These are phyloP conservation scores for Pleuronectes platessa DNA, from an alignment of 2,113 vertebrate species.

Conservation along the genomic window DNA sequence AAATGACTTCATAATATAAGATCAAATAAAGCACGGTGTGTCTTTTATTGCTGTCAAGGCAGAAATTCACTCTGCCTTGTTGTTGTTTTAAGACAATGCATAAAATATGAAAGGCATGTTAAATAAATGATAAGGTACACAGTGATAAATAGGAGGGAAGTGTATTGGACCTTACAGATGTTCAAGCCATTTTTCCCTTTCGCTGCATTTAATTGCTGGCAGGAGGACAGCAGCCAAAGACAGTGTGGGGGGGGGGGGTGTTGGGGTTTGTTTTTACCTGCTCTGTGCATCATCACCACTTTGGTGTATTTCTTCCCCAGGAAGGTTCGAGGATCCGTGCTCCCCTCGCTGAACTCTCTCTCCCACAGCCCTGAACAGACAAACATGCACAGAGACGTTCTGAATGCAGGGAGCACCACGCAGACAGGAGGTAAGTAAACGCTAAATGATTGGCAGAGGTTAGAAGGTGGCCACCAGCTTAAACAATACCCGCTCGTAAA, in stretches of 20 bases:
- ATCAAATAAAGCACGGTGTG: slow-evolving; percentile 8
- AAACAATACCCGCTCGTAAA: slow-evolving; percentile 30
- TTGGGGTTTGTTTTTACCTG: slow-evolving; percentile 56
- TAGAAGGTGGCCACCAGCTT: not conserved
- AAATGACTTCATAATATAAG: slow-evolving; percentile 10
- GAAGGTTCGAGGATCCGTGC: slow-evolving; percentile 65
- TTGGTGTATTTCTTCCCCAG: slow-evolving; percentile 77
- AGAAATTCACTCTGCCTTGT: slow-evolving; percentile 25
- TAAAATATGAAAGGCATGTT: slow-evolving; percentile 59
- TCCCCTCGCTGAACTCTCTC: slow-evolving; percentile 64
- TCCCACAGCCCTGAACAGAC: slow-evolving; percentile 72
- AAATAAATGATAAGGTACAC: slow-evolving; percentile 66
- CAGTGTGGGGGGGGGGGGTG: not conserved
- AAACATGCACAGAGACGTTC: slow-evolving; percentile 2
- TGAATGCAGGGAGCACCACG: not conserved
- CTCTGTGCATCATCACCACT: slow-evolving; percentile 77
- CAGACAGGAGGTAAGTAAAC: not conserved
- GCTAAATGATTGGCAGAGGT: slow-evolving; percentile 14
- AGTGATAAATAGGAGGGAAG: slow-evolving; percentile 49
- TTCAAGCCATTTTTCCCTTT: slow-evolving; percentile 38
- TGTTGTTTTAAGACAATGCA: slow-evolving; percentile 53
- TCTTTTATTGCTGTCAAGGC: slow-evolving; percentile 21
- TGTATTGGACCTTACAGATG: slow-evolving; percentile 56
- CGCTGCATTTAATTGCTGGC: slow-evolving; percentile 40
- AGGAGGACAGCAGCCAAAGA: slow-evolving; percentile 17